Base-by-base conservation (phyloP, 53 echinoderm and acorn worm species). In the Henricia sp. region DNA sequence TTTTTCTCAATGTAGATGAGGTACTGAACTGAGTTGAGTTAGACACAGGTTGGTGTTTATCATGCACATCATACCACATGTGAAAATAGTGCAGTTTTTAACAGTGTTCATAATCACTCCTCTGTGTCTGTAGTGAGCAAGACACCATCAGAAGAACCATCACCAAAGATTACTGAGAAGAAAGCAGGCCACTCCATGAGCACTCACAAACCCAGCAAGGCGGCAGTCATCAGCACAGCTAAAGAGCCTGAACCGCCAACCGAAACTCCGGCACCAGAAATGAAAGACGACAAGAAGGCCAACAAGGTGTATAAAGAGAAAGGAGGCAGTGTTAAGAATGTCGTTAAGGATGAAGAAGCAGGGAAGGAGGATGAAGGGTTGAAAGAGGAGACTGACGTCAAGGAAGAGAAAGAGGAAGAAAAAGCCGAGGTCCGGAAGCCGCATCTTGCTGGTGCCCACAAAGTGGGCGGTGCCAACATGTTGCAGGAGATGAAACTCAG, bases 401-500 rank as follows among this genome's bases (percentile, higher is more conserved):
- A 64, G 35, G 76, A 76, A n/a, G 76, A 58, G 28, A 41, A 37
- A 41, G 59, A 59, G 43, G 43, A 76, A 11, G 38, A 37, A 19
- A 57, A 56, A 10, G 53, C 37, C 4, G 76, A 76, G 76, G 29
- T 28, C 13, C 57, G 76, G 60, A 80, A 80, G 48, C 80, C 80
- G 11, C 43, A 46, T 32, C 64, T 63, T 17, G 80, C 34, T 10
- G 80, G 80, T 29, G 80, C 80, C 10, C 62, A 62, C 44, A 65
- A 64, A 64, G 44, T 80, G 63, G 80, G 80, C 8, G 80, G 80
- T 1, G 33, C 62, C 34, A 64, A 39, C 50, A 80, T 80, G 80
- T 23, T 80, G 13, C 46, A 46, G 34, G 80, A 80, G 80, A 80
- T 80, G 80, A 80, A 65, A 80, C 34, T 63, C 19, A 57, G 36